These are phyloP conservation scores for Apogon hyalosoma DNA, from an alignment of 2,797 vertebrate genomes.

Conservation along the genomic window DNA sequence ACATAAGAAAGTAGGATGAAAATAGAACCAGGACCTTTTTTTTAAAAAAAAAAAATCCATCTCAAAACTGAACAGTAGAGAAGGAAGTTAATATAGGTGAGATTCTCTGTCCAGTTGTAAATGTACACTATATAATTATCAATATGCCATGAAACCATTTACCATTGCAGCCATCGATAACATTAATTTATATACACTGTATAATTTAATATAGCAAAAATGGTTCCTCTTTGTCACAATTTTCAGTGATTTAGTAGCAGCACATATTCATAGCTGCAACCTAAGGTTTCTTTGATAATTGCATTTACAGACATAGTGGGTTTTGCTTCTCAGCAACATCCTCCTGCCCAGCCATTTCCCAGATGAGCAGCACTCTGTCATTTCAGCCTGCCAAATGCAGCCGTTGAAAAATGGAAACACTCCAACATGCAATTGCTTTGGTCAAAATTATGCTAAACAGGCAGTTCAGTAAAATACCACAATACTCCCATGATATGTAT, in stretches of 20 bases:
- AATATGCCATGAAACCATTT: too few species aligned
- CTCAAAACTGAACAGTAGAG: too few species aligned
- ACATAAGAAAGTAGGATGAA: too few species aligned
- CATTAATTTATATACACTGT: too few species aligned
- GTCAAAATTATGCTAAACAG: slow-evolving; percentile 54
- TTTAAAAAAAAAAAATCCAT: too few species aligned
- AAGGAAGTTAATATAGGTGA: too few species aligned
- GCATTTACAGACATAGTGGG: slow-evolving; percentile 70
- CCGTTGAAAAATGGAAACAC: slow-evolving; percentile 52
- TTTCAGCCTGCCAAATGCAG: slow-evolving; percentile 61
- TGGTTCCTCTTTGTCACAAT: slow-evolving; percentile 29
- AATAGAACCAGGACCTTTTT: too few species aligned
- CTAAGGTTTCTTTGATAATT: slow-evolving; percentile 71
- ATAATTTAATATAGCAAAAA: not conserved
- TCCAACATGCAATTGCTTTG: slow-evolving; percentile 52
- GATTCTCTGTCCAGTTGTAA: too few species aligned
- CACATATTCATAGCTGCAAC: slow-evolving; percentile 39
- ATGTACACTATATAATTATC: too few species aligned
- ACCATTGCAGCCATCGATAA: too few species aligned
- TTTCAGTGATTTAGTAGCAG: slow-evolving; percentile 36
- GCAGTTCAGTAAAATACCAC: slow-evolving; percentile 33
- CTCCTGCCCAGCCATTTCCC: slow-evolving; percentile 64
- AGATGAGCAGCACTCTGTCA: slow-evolving; percentile 70
- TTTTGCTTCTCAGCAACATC: slow-evolving; percentile 63
- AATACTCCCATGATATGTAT: slow-evolving; percentile 21